Base-by-base conservation (phyloP, 2,888 invertebrate species). In the Halocaridina rubra region DNA sequence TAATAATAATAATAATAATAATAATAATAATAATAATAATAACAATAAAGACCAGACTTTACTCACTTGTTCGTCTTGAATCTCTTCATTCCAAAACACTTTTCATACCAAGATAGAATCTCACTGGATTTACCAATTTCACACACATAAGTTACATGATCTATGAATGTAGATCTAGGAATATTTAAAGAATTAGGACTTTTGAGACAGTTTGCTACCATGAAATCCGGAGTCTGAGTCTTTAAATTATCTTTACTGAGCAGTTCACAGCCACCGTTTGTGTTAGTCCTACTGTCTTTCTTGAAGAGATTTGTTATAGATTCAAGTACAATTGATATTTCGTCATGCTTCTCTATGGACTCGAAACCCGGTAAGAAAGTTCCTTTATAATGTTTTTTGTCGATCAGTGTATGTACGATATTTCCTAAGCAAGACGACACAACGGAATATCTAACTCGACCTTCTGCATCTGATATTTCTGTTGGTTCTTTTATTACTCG, bases 141-240 rank as follows among this genome's bases (percentile, higher is more conserved):
- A 84, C 90, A 90, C 0, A 90, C 91, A 85, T 90, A 90, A 5
- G 92, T 90, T 5, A 92, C 90, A 89, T 92, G 92, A 88, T 92
- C 92, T 85, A 92, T 89, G 85, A 90, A 90, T 13, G 90, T 69
- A 10, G 16, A 29, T 2, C 27, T 13, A n/a, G 69, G 5, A n/a
- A n/a, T n/a, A n/a, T n/a, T n/a, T n/a, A n/a, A n/a, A n/a, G n/a
- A n/a, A n/a, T n/a, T n/a, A n/a, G n/a, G n/a, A n/a, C n/a, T n/a
- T n/a, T n/a, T n/a, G n/a, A n/a, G n/a, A n/a, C n/a, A n/a, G n/a
- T n/a, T n/a, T n/a, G n/a, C n/a, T n/a, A n/a, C n/a, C n/a, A n/a
- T n/a, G n/a, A n/a, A n/a, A n/a, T n/a, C n/a, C n/a, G n/a, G n/a
- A n/a, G n/a, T n/a, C n/a, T n/a, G n/a, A n/a, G n/a, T n/a, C n/a